Evolutionary conservation across 1,140 invertebrate species (phyloP).

Genomic region (Pseudomyrmex concolor): DNA sequence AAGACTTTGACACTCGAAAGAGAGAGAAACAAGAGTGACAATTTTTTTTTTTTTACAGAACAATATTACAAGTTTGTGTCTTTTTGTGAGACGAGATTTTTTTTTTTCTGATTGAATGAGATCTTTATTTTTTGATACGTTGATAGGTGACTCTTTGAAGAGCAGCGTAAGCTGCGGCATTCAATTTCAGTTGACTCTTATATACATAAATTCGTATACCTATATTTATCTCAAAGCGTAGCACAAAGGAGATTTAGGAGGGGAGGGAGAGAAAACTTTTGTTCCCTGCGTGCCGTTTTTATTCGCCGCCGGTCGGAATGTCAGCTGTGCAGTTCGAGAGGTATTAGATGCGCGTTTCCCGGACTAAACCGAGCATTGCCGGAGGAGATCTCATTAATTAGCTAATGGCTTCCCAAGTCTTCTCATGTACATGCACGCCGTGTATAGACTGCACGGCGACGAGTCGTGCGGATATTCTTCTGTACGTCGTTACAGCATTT

Average conservation of each 20-base stretch:
- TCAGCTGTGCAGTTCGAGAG: constrained; percentile 20
- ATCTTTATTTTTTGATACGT: no score
- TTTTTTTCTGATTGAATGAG: no score
- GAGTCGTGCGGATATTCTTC: constrained; percentile 20
- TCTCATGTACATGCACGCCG: background rate
- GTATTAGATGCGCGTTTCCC: constrained; percentile 54
- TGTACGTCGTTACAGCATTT: background rate
- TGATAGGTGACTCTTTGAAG: no score
- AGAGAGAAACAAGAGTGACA: no score
- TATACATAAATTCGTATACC: background rate
- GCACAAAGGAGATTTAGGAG: background rate
- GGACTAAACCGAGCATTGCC: constrained; percentile 43
- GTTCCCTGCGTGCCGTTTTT: constrained; percentile 13
- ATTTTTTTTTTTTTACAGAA: no score
- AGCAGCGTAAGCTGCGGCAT: no score
- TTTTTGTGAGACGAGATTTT: no score
- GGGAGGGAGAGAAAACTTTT: constrained; percentile 20
- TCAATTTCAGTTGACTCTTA: no score
- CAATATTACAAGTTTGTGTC: no score
- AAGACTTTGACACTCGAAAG: no score
- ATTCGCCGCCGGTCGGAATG: background rate
- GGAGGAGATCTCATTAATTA: constrained; percentile 67
- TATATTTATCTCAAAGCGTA: constrained; percentile 4
- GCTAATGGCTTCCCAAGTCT: constrained; percentile 55
- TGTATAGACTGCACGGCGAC: background rate